Evolutionary conservation across 2,113 vertebrate species (phyloP), one percentile per base, ranked within the genome.

Genomic region (Trematocara nigrifrons): DNA sequence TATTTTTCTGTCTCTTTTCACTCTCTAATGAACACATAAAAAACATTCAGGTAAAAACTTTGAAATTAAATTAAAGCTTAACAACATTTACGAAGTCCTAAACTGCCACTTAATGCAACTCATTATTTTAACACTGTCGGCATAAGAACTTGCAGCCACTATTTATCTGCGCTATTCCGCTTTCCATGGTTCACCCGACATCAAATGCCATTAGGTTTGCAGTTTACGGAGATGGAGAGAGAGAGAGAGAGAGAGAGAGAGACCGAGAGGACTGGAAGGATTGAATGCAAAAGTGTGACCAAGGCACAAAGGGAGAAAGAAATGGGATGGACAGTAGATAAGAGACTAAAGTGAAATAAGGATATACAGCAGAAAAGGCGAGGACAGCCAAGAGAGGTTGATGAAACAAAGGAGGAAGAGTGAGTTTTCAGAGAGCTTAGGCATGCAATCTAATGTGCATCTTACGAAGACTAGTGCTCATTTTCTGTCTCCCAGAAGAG

Each of bases 401-500:
- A 76, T 76, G 15, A 26, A 53, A 47, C 20, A 9, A 84, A 29
- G 3, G 22, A 82, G 31, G 53, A 10, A 53, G 42, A 52, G 74
- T 1, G 3, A 54, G 20, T 59, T 79, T 82, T 83, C 22, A 71
- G 51, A 87, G 71, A 79, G 81, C 81, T 51, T 22, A 81, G 35
- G 59, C 78, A 59, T 84, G 80, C 80, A 77, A 90, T 85, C 79
- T 81, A 89, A 93, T 87, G 85, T 88, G 87, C 81, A 89, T 90
- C 89, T 80, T 26, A 81, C 40, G 76, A 92, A 86, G 91, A 88
- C 88, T 85, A 81, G 69, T 66, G 80, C 83, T 95, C 74, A 86
- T 91, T 91, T 82, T 84, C 84, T 83, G 80, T 85, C 80, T 93
- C 89, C 88, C 82, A 76, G n/a, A 81, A 88, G 87, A 91, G 83